Percentiles rank a stretch among this genome's conserved stretches.
These are phyloP conservation scores for Dicycla oo DNA, from an alignment of 2,888 invertebrate species.

Conservation along the genomic window DNA sequence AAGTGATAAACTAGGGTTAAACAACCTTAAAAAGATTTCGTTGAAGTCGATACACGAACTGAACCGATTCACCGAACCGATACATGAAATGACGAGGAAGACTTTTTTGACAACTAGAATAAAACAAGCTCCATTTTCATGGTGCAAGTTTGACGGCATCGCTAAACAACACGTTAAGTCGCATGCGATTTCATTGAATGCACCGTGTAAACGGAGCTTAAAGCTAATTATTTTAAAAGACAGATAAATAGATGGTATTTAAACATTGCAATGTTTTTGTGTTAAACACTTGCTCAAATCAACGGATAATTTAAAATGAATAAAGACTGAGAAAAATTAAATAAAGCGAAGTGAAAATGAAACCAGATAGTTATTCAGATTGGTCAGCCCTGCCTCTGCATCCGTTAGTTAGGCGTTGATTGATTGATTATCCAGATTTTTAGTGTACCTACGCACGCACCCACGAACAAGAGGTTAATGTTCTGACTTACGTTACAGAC, in stretches of 20 bases:
- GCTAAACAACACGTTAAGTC: too few relatives aligned
- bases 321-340: not conserved
- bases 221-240: not conserved
- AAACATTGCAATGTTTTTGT: not conserved
- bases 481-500: conserved; percentile 45
- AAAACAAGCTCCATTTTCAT: too few relatives aligned
- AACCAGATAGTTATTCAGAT: not conserved
- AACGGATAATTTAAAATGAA: not conserved
- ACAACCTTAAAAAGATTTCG: conserved; percentile 5
- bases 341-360: not conserved
- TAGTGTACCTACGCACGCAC: conserved; percentile 78
- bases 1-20: conserved; percentile 56
- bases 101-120: not conserved
- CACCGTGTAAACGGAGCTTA: too few relatives aligned
- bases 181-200: too few relatives aligned
- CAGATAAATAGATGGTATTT: not conserved
- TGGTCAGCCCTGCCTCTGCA: conserved; percentile 62
- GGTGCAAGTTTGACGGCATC: too few relatives aligned
- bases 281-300: not conserved
- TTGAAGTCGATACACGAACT: too few relatives aligned
- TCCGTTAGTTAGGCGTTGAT: conserved; percentile 64
- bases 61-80: too few relatives aligned
- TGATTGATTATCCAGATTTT: conserved; percentile 75
- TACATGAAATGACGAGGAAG: not conserved
- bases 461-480: conserved; percentile 75